phyloP scores from a whole-genome alignment of 2,888 invertebrate species.

The Seira musarum region DNA sequence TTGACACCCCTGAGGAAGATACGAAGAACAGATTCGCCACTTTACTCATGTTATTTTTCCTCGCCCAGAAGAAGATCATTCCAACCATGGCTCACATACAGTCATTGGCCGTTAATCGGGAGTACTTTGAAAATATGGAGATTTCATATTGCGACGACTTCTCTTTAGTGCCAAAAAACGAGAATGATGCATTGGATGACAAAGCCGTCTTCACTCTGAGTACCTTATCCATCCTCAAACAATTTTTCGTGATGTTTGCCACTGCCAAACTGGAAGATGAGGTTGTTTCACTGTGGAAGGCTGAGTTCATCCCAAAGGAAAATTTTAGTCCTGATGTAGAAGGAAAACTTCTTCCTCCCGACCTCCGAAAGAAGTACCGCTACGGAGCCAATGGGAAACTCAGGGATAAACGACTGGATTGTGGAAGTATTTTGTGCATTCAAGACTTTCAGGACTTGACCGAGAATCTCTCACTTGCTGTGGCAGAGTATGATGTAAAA shows the following conservation, averaged over 20 bases:
- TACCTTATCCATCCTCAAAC: conserved; percentile 32
- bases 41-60: conserved; percentile 39
- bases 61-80: conserved; percentile 43
- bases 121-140: conserved; percentile 43
- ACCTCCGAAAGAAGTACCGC: conserved; percentile 38
- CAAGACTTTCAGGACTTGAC: conserved; percentile 53
- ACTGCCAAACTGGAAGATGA: conserved; percentile 27
- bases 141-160: conserved; percentile 45
- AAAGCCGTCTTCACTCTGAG: conserved; percentile 38
- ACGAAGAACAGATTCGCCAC: conserved; percentile 47
- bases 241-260: conserved; percentile 44
- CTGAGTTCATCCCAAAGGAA: conserved; percentile 47
- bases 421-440: conserved; percentile 41
- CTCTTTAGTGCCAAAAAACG: conserved; percentile 30
- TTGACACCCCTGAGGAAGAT: conserved; percentile 50
- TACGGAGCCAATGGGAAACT: conserved; percentile 33
- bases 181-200: conserved; percentile 40
- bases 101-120: conserved; percentile 30
- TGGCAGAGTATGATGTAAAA: conserved; percentile 39
- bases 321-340: conserved; percentile 35
- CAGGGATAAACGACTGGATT: conserved; percentile 27
- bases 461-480: conserved; percentile 37
- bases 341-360: conserved; percentile 32
- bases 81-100: conserved; percentile 42
- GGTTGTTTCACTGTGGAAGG: conserved; percentile 46